Conservation (phyloP, 2,113 vertebrate genomes). For the Marmota flaviventris region DNA sequence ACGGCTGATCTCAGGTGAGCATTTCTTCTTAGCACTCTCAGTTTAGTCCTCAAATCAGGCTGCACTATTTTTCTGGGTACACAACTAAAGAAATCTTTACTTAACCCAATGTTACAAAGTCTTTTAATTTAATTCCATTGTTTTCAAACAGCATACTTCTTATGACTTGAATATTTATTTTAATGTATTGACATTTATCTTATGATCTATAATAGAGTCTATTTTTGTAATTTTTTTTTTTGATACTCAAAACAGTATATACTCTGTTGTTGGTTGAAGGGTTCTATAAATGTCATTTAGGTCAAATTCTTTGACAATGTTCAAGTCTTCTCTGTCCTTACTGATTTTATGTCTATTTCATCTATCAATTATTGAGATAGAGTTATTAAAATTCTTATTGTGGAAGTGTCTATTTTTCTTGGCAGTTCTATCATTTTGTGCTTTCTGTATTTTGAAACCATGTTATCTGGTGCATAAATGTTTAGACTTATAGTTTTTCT, state of each 20-base stretch:
- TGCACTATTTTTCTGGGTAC: background rate
- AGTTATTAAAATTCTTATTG: background rate
- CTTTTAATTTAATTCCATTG: constrained; percentile 14
- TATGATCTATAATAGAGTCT: background rate
- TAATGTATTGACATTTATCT: background rate
- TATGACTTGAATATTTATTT: background rate
- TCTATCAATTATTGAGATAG: background rate
- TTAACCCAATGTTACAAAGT: background rate
- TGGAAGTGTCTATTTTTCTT: background rate
- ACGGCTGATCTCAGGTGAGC: background rate
- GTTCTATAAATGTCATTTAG: background rate
- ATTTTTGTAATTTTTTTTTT: background rate
- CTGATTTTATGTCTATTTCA: background rate
- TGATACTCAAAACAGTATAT: background rate
- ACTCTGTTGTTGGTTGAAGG: background rate
- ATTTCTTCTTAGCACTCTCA: background rate
- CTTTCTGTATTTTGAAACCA: constrained; percentile 7
- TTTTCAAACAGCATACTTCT: background rate
- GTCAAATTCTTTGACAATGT: constrained; percentile 3
- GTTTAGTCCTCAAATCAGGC: background rate
- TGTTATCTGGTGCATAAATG: background rate
- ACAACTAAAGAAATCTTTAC: background rate
- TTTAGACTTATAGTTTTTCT: background rate
- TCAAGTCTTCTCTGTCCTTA: background rate
- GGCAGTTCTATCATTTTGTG: background rate